Evolutionary conservation across 2,888 invertebrate species (phyloP), one percentile per base, ranked within the genome.

Genomic region (Sesia apiformis): DNA sequence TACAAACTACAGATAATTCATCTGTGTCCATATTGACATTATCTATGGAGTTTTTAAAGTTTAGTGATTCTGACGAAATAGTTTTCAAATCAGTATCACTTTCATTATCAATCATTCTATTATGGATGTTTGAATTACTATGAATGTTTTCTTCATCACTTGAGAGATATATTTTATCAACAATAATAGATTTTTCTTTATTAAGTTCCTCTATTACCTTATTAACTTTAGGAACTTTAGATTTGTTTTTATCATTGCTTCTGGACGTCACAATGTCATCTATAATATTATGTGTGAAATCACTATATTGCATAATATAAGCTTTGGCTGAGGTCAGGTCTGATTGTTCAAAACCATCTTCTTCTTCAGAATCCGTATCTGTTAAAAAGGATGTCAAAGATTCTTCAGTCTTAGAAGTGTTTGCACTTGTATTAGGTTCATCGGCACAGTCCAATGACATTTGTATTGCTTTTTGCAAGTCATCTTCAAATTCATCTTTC

Each of bases 301-400:
- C 95, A 65, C 92, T 94, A 65, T 94, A 93, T 76, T 95, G 95
- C 72, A 93, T 89, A 90, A 95, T 95, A 61, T 94, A 95, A 43
- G 91, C 90, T 70, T 93, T 90, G 3, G 94, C 94, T 46, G 93
- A 91, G 56, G 91, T 86, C 63, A 91, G 78, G 60, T 87, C 80
- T 55, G 82, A 76, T 53, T 71, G 78, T 67, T 66, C 80, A 71
- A 67, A 83, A 38, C 78, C 76, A 66, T 86, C 81, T 63, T 90
- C 90, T 56, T 91, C 90, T 51, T 59, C 63, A 54, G 76, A 73
- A 63, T 91, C 90, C 52, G 84, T 75, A 57, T 86, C 84, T 60
- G 82, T 76, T 60, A 83, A 68, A 58, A 75, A 72, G 55, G 88
- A 84, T 43, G 85, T 87, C 90, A 81, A 89, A 38, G 85, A 85